These are phyloP conservation scores for Stenotaenia linearis DNA, from an alignment of 2,888 invertebrate genomes.

Conservation along the genomic window DNA sequence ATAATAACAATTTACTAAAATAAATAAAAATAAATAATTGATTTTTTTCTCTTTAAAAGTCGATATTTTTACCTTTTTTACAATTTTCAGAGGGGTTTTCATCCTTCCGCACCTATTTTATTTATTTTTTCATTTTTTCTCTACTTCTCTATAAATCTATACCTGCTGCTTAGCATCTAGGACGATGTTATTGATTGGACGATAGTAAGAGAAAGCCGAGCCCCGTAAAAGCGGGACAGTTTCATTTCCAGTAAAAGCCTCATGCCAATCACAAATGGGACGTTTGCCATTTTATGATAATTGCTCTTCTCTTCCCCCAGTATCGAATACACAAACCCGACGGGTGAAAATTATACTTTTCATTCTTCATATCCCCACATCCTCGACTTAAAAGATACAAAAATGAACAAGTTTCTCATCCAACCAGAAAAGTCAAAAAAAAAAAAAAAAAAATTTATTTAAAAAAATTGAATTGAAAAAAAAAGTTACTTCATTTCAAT, in stretches of 20 bases:
- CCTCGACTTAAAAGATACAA: neutral
- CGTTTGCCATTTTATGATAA: conserved; percentile 24
- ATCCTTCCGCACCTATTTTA: neutral
- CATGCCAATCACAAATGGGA: conserved; percentile 10
- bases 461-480: neutral
- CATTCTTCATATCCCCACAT: neutral
- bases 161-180: conserved; percentile 18
- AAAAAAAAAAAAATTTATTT: neutral
- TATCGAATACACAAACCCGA: neutral
- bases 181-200: conserved; percentile 24
- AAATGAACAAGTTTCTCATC: neutral
- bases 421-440: neutral
- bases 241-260: conserved; percentile 21
- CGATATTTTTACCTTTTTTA: neutral
- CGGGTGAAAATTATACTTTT: neutral
- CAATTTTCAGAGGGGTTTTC: neutral
- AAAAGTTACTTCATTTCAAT: neutral
- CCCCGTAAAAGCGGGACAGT: conserved; percentile 13
- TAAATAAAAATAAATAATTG: neutral
- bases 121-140: neutral
- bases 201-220: neutral
- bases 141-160: conserved; percentile 3
- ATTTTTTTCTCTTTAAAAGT: neutral
- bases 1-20: neutral
- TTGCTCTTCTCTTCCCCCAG: neutral